A percentile compares a stretch with the other conserved stretches of the same genome.
phyloP scores from a whole-genome alignment of 2,888 invertebrate genomes.

The Pemphredon lugubris region DNA sequence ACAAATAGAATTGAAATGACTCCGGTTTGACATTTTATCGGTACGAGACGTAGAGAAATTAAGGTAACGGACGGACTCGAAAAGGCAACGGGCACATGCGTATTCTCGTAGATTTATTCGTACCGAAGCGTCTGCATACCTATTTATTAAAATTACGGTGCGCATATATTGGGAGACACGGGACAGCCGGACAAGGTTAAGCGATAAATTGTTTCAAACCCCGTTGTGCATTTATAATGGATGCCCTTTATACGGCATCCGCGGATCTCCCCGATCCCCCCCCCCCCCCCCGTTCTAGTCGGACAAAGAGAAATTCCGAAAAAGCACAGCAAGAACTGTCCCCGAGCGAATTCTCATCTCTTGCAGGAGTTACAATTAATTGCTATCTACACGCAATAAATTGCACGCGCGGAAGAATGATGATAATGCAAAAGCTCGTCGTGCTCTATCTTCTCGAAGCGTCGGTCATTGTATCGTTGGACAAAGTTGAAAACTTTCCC shows the following conservation, averaged over 20 bases:
- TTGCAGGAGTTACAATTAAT: conserved; percentile 49
- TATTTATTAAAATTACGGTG: conserved; percentile 53
- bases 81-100: neutral
- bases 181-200: conserved; percentile 31
- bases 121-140: conserved; percentile 16
- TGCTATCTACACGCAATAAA: conserved; percentile 59
- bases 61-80: neutral
- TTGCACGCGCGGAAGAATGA: conserved; percentile 23
- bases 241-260: conserved; percentile 36
- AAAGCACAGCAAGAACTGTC: conserved; percentile 38
- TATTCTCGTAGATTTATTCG: no score
- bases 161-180: conserved; percentile 38
- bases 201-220: conserved; percentile 60
- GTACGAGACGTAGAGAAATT: neutral
- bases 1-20: neutral
- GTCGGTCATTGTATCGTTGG: conserved; percentile 60
- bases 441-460: conserved; percentile 48
- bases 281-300: neutral
- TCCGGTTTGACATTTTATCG: neutral
- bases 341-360: conserved; percentile 42
- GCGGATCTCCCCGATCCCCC: neutral
- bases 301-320: conserved; percentile 21
- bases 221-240: conserved; percentile 52
- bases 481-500: conserved; percentile 58
- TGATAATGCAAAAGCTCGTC: conserved; percentile 41